Evolutionary conservation across 2,113 vertebrate genomes (phyloP).

Genomic region (Puffinus mauretanicus): DNA sequence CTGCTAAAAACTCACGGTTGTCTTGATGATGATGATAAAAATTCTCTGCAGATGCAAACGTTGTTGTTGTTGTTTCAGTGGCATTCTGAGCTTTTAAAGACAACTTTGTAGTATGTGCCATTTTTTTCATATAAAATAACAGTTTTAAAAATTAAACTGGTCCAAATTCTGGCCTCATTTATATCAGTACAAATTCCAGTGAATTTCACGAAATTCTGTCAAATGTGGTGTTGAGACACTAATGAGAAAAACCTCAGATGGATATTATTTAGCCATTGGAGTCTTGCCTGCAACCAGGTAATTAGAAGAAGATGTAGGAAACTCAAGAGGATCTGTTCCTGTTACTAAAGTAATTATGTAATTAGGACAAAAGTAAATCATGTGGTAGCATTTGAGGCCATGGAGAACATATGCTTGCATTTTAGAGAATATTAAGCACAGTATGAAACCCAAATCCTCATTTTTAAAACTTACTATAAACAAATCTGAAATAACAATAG

Average conservation of each 20-base stretch:
- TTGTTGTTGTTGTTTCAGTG: neutral
- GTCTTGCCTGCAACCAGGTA: neutral
- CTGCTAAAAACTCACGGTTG: neutral
- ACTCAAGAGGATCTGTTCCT: neutral
- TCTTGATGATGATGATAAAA: neutral
- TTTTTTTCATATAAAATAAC: neutral
- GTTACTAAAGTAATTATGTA: conserved; percentile 16
- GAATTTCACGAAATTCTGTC: neutral
- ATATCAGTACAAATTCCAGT: neutral
- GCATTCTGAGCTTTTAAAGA: neutral
- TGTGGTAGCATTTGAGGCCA: neutral
- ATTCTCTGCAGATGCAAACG: neutral
- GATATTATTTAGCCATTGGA: neutral
- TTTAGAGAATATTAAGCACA: neutral
- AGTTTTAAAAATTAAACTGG: neutral
- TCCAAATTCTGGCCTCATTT: neutral
- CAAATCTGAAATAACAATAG: neutral
- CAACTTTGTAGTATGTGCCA: neutral
- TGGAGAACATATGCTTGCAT: neutral
- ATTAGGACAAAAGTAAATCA: conserved; percentile 30
- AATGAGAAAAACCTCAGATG: neutral
- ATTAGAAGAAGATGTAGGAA: conserved; percentile 30
- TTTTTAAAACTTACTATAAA: neutral
- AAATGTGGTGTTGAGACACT: neutral
- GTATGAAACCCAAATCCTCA: neutral